phyloP scores from a whole-genome alignment of 2,797 vertebrate genomes.

The Lateolabrax maculatus region DNA sequence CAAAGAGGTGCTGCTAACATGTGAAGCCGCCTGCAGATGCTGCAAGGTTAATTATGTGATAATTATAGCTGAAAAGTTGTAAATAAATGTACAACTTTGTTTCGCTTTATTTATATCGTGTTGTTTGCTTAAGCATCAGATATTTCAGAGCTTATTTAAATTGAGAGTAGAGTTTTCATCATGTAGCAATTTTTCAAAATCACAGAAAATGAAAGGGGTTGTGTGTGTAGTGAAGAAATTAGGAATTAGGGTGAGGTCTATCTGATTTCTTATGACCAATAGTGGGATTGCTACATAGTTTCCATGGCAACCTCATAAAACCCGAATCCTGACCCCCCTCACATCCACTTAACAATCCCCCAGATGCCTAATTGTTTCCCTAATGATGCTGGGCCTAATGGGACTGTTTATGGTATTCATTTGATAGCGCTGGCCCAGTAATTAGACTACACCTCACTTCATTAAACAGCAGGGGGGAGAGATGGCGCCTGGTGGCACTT shows the following conservation, averaged over 20 bases:
- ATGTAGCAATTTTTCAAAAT: not conserved
- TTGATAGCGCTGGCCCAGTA: constrained; percentile 80
- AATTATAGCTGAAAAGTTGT: no score
- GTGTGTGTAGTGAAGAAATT: not conserved
- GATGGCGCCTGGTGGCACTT: constrained; percentile 25
- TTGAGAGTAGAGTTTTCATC: not conserved
- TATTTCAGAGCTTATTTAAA: no score
- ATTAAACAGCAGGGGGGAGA: constrained; percentile 75
- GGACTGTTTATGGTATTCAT: constrained; percentile 83
- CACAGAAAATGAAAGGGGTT: not conserved
- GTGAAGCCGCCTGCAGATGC: no score
- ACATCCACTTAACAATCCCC: constrained; percentile 76
- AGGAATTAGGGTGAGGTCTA: not conserved
- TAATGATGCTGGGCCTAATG: constrained; percentile 84
- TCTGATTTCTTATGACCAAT: constrained; percentile 17
- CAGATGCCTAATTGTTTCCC: constrained; percentile 85
- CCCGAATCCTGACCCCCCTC: constrained; percentile 22
- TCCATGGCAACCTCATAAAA: constrained; percentile 43
- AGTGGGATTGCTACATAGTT: constrained; percentile 31
- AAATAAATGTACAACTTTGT: no score
- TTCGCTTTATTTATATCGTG: no score
- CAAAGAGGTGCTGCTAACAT: not conserved
- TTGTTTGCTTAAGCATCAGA: no score
- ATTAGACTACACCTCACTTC: constrained; percentile 84
- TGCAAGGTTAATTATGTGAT: no score